A percentile compares a stretch with the other conserved stretches of the same genome.
These are phyloP conservation scores for Oncopodura yosiiana DNA, from an alignment of 1,140 invertebrate genomes.

Conservation along the genomic window DNA sequence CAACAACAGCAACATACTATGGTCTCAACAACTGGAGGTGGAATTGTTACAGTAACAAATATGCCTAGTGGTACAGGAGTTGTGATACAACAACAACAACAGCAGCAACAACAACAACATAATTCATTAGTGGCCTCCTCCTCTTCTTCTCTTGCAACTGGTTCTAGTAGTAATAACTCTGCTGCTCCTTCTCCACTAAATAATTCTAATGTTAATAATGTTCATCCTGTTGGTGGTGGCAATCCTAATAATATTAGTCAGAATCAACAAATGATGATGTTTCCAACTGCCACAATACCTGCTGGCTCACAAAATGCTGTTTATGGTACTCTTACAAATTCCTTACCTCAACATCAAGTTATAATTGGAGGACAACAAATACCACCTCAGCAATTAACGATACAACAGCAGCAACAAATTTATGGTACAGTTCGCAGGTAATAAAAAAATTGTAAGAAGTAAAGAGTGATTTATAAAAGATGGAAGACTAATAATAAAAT, in stretches of 20 bases:
- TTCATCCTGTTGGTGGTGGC: too few species aligned
- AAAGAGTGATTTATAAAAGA: background rate
- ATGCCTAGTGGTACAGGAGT: too few species aligned
- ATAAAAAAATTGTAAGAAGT: background rate
- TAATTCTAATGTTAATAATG: too few species aligned
- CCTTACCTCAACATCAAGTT: slow-evolving; percentile 9
- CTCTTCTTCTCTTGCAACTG: background rate
- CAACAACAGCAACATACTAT: slow-evolving; percentile 8
- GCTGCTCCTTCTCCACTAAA: background rate
- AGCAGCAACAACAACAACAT: slow-evolving; percentile 6
- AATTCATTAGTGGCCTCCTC: background rate
- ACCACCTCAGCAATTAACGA: slow-evolving; percentile 5
- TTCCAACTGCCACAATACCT: background rate
- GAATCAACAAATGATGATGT: too few species aligned
- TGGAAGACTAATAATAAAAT: background rate
- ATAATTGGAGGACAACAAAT: slow-evolving; percentile 14
- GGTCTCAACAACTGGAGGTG: slow-evolving; percentile 8
- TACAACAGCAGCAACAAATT: slow-evolving; percentile 25
- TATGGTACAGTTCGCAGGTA: slow-evolving; percentile 34
- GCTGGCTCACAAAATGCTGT: background rate
- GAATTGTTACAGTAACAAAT: background rate
- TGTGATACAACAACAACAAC: slow-evolving; percentile 3
- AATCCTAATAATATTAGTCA: too few species aligned
- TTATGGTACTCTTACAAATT: slow-evolving; percentile 1
- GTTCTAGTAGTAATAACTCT: background rate